Evolutionary conservation across 2,797 vertebrate genomes (phyloP), one percentile per base, ranked within the genome.

Genomic region (Pangasius sanitwongsei): DNA sequence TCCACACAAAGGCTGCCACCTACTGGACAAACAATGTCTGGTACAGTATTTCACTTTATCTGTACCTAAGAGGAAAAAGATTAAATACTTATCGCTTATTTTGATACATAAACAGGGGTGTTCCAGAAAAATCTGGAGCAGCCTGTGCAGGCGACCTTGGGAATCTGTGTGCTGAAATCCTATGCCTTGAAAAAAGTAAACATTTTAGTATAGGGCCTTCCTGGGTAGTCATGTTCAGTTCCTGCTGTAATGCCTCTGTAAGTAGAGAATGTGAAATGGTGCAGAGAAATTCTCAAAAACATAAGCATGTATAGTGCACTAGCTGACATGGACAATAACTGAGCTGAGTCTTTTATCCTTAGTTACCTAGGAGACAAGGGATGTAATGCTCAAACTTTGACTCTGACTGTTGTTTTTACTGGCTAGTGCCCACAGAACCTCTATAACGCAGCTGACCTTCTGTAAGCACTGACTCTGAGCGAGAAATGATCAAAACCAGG

Each of bases 1-100:
- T 74, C 57, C 23, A 77, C 59, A 67, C 23, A 63, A 41, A 93
- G 94, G 89, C 94, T 94, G 92, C 94, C 94, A 93, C 92, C 96
- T 93, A 86, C 92, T 94, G 94, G 91, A 70, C 31, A 28, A 88
- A 23, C 65, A 28, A 80, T 53, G 37, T n/a, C n/a, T 78, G 18
- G 12, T 9, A 82, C 48, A 86, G 31, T 23, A 41, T 55, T 80
- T 80, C n/a, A 80, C 77, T 23, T 81, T 2, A 34, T 20, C 31
- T 0, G 53, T 57, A 34, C 6, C 7, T 20, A 44, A 11, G 37
- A 72, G 31, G 16, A 53, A 53, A 78, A 78, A 3, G 2, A 81
- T 20, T 20, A 18, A 80, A 80, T 20, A 80, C 23, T 0, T 18
- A 53, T 53, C 5, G 2, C n/a, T 34, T 57, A 81, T 23, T 57